A percentile compares a stretch with the other conserved stretches of the same genome.
These are phyloP conservation scores for Elaphurus davidianus DNA, from an alignment of 2,113 vertebrate genomes.

Conservation along the genomic window DNA sequence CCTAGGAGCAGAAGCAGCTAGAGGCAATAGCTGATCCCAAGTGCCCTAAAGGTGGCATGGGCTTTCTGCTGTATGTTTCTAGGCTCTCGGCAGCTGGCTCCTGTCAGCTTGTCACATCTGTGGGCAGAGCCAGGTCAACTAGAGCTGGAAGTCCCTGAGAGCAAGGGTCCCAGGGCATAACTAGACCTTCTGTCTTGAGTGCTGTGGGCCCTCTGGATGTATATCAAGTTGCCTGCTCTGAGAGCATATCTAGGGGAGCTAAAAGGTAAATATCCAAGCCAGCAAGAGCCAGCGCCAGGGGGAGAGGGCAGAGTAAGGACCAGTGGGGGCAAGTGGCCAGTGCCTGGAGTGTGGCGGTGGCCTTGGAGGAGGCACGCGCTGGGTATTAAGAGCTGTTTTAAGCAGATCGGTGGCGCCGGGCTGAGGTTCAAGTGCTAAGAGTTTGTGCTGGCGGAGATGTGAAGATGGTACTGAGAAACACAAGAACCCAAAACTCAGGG, in stretches of 20 bases:
- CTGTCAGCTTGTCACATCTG: neutral
- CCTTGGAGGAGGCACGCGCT: neutral
- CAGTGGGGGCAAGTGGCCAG: too few relatives aligned
- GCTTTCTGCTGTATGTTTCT: neutral
- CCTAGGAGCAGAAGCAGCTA: neutral
- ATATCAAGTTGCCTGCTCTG: neutral
- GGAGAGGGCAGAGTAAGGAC: neutral
- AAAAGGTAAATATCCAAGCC: neutral
- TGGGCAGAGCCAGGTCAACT: neutral
- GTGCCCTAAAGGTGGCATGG: neutral
- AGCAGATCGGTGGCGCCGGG: neutral
- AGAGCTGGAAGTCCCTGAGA: neutral
- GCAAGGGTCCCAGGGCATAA: neutral
- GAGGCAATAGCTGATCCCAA: neutral
- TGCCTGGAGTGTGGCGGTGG: neutral
- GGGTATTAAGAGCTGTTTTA: neutral
- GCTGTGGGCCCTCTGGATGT: fast-evolving
- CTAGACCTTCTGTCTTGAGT: neutral
- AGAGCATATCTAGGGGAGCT: neutral
- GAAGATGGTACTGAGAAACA: neutral
- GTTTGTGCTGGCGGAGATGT: neutral
- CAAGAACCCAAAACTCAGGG: neutral
- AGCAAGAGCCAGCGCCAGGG: neutral
- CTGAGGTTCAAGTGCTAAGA: neutral
- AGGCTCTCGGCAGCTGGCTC: neutral